Percentiles rank a stretch among this genome's conserved stretches.
Evolutionary conservation across 2,797 vertebrate species (phyloP).

Genomic region (Ibycter americanus): DNA sequence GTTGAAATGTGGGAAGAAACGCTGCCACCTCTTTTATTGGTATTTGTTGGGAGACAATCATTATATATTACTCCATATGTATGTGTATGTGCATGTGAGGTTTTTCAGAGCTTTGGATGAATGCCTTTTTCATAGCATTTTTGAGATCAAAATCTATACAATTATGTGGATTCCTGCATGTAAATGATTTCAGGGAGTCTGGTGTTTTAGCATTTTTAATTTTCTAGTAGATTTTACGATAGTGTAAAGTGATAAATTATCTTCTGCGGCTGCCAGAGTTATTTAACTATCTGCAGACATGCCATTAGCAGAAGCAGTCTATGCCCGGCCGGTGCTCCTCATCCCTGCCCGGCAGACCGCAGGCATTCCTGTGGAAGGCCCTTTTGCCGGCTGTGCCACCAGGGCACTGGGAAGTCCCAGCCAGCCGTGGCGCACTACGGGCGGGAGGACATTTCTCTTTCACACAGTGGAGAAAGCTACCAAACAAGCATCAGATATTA

Average conservation of each 20-base stretch:
- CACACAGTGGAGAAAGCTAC: neutral
- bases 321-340: neutral
- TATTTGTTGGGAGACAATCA: slow-evolving; percentile 12
- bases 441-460: neutral
- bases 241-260: slow-evolving; percentile 60
- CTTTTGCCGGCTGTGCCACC: neutral
- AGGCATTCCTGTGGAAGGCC: neutral
- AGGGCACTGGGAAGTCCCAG: accelerated
- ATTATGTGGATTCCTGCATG: slow-evolving; percentile 67
- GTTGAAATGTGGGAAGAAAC: slow-evolving; percentile 4
- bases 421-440: accelerated
- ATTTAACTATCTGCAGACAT: slow-evolving; percentile 37
- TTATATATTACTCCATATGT: slow-evolving; percentile 1
- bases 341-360: neutral
- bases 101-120: slow-evolving; percentile 53
- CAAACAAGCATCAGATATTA: neutral
- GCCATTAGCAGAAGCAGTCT: neutral
- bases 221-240: slow-evolving; percentile 63
- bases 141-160: slow-evolving; percentile 66
- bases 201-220: slow-evolving; percentile 62
- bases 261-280: slow-evolving; percentile 26
- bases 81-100: slow-evolving; percentile 15
- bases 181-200: slow-evolving; percentile 63
- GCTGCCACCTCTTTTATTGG: neutral
- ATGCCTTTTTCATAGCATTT: slow-evolving; percentile 49